Conservation (phyloP, 2,888 invertebrate genomes). For the Amiota mariae region DNA sequence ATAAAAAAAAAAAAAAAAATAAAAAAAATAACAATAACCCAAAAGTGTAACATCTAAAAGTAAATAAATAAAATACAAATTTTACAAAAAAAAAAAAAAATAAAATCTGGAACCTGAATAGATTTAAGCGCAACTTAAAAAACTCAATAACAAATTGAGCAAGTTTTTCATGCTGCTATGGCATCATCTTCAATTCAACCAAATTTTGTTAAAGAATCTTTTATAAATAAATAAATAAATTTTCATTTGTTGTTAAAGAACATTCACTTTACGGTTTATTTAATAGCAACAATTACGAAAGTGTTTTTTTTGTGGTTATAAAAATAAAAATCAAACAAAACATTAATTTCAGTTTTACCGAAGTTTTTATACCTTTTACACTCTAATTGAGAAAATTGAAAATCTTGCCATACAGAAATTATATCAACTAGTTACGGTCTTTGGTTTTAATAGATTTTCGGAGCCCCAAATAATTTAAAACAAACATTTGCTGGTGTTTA, state of each 20-base stretch:
- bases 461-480: no score
- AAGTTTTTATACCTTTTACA: neutral
- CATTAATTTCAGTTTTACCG: neutral
- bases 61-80: constrained; percentile 33
- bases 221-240: neutral
- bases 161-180: neutral
- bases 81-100: neutral
- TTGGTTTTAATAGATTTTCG: no score
- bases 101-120: neutral
- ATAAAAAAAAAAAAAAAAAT: neutral
- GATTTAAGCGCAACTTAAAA: no score
- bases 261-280: constrained; percentile 53
- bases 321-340: no score
- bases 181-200: neutral
- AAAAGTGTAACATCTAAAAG: constrained; percentile 7
- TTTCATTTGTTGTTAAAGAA: constrained; percentile 13
- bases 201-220: constrained; percentile 13
- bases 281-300: constrained; percentile 51
- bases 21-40: constrained; percentile 32
- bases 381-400: no score
- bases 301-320: constrained; percentile 27
- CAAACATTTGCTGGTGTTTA: no score
- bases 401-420: no score
- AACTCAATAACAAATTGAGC: no score
- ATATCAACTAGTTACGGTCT: no score